These are phyloP conservation scores for Epizoanthus ramosus DNA, from an alignment of 92 coral and sea anemone genomes.

Conservation along the genomic window DNA sequence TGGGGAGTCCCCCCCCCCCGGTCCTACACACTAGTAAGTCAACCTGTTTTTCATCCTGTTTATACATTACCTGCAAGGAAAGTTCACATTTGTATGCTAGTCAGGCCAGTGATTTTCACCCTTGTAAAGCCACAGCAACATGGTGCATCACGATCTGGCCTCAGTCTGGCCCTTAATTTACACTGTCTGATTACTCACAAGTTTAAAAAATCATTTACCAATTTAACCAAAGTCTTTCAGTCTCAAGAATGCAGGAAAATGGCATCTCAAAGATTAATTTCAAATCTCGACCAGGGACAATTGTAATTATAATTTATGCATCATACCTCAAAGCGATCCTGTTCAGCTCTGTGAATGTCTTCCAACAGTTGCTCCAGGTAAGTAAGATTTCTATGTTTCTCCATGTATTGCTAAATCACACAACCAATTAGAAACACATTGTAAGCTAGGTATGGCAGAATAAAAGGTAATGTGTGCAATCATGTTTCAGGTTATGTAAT, in stretches of 20 bases:
- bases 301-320: not conserved
- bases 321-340: constrained; percentile 89
- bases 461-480: not conserved
- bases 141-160: too few relatives aligned
- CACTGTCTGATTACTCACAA: not conserved
- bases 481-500: too few relatives aligned
- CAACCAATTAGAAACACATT: too few relatives aligned
- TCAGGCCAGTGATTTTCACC: too few relatives aligned
- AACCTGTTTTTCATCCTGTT: too few relatives aligned
- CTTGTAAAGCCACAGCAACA: too few relatives aligned
- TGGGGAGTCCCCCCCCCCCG: too few relatives aligned
- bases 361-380: constrained; percentile 93
- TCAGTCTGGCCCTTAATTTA: not conserved
- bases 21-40: too few relatives aligned
- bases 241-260: not conserved
- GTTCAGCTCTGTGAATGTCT: constrained; percentile 95
- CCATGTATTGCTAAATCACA: constrained; percentile 80
- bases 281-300: not conserved
- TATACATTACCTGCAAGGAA: too few relatives aligned
- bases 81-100: too few relatives aligned
- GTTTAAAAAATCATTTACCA: not conserved
- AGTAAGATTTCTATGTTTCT: constrained; percentile 90
- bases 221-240: not conserved
- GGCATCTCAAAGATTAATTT: not conserved
- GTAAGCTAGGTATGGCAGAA: not conserved